A percentile compares a stretch with the other conserved stretches of the same genome.
These are phyloP conservation scores for Cartodere bifasciata DNA, from an alignment of 2,888 invertebrate genomes.

Conservation along the genomic window DNA sequence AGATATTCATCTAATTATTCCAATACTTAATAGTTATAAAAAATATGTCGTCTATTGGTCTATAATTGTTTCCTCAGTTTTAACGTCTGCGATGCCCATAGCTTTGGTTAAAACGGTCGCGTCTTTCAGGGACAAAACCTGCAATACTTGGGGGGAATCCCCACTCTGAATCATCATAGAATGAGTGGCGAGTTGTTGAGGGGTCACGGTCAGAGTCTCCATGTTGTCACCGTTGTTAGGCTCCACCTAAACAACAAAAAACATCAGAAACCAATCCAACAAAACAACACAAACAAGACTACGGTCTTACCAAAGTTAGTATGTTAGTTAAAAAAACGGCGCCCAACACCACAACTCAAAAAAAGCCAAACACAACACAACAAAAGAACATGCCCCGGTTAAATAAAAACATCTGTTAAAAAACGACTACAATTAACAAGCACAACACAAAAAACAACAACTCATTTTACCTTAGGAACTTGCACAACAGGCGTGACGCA, in stretches of 20 bases:
- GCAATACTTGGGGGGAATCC: constrained; percentile 66
- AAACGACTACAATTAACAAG: too few species aligned
- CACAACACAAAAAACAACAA: constrained; percentile 1
- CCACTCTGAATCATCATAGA: constrained; percentile 72
- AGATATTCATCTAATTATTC: constrained; percentile 7
- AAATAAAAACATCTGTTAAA: too few species aligned
- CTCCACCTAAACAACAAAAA: constrained; percentile 47
- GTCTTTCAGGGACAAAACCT: constrained; percentile 77
- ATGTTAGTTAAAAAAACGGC: constrained; percentile 1
- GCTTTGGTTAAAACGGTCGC: constrained; percentile 71
- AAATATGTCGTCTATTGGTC: constrained; percentile 28
- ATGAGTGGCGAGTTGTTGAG: constrained; percentile 54
- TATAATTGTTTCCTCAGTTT: constrained; percentile 53
- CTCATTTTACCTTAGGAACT: constrained; percentile 43
- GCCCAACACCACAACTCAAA: constrained; percentile 2
- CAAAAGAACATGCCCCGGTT: too few species aligned
- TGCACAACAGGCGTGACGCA: constrained; percentile 76
- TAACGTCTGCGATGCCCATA: constrained; percentile 58
- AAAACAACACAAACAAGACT: neutral
- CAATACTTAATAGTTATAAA: constrained; percentile 5
- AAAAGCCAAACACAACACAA: too few species aligned
- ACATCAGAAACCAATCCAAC: neutral
- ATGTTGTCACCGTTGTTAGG: constrained; percentile 56
- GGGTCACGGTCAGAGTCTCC: constrained; percentile 60
- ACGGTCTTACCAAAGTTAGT: too few species aligned